These are phyloP conservation scores for Lasioglossum leucozonium DNA, from an alignment of 2,888 invertebrate genomes.

Conservation along the genomic window DNA sequence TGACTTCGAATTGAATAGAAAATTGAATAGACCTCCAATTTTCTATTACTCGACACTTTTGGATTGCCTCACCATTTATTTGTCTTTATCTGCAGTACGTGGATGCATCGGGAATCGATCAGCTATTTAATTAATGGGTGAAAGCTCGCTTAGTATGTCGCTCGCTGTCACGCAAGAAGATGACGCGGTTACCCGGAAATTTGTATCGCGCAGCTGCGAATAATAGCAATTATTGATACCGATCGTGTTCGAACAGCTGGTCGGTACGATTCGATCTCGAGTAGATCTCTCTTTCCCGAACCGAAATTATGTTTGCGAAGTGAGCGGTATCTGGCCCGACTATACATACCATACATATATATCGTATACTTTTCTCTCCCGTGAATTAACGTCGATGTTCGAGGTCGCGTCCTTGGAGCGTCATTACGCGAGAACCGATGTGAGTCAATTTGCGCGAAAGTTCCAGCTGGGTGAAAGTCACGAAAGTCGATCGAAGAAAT, in stretches of 20 bases:
- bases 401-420: constrained; percentile 56
- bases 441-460: constrained; percentile 52
- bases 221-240: neutral
- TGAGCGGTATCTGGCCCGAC: neutral
- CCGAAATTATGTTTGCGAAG: neutral
- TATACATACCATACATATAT: neutral
- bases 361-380: neutral
- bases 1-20: neutral
- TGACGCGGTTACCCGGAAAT: neutral
- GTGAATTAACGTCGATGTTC: constrained; percentile 5
- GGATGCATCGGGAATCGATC: neutral
- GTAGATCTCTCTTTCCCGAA: neutral
- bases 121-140: neutral
- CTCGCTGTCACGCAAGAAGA: neutral
- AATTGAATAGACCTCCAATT: neutral
- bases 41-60: neutral
- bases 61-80: neutral
- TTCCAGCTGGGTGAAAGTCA: constrained; percentile 45
- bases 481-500: constrained; percentile 57
- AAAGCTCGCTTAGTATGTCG: neutral
- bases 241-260: neutral
- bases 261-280: neutral
- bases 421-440: constrained; percentile 34
- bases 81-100: neutral
- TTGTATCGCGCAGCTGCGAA: neutral